Base-by-base conservation (phyloP, 2,113 vertebrate genomes). In the Xyrauchen texanus region DNA sequence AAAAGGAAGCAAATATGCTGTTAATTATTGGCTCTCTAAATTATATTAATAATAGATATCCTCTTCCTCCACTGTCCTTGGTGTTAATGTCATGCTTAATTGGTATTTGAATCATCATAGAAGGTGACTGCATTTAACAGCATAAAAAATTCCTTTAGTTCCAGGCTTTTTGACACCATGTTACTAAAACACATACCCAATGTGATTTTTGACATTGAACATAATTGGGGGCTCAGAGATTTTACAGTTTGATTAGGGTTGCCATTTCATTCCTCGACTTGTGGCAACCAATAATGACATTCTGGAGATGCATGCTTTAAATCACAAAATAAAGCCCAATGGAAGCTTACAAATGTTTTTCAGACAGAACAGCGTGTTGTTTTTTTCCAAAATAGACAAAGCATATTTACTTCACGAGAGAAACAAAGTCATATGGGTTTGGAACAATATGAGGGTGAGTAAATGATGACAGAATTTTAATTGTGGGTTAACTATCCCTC, bases 51-150 rank as follows among this genome's bases (percentile, higher is more conserved):
- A 34, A 34, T 4, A 34, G 13, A 74, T 47, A 49, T 13, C 72
- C 46, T 62, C 44, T 76, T 42, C 21, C 61, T 55, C 9, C 21
- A 42, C 34, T 55, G 61, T 65, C 74, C 74, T 65, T 52, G 58
- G 11, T 76, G 49, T 55, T 15, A 34, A 76, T 65, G 60, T 45
- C 73, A 76, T 76, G 74, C 49, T 65, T 76, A 76, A 76, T 55
- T 76, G 62, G 55, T 55, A 76, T 66, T 65, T 76, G 45, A 76
- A 76, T 76, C 62, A 65, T 45, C 49, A 53, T 15, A 65, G 61
- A 76, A 76, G 74, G 74, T 76, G 62, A 76, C 74, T 63, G 49
- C 61, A 64, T 65, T 55, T 21, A 34, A 34, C 21, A 1, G 21
- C 21, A 34, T 34, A 34, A 9, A 49, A 8, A 51, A 34, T 34